These are phyloP conservation scores for Dipodomys merriami DNA, from an alignment of 2,113 vertebrate genomes.

Conservation along the genomic window DNA sequence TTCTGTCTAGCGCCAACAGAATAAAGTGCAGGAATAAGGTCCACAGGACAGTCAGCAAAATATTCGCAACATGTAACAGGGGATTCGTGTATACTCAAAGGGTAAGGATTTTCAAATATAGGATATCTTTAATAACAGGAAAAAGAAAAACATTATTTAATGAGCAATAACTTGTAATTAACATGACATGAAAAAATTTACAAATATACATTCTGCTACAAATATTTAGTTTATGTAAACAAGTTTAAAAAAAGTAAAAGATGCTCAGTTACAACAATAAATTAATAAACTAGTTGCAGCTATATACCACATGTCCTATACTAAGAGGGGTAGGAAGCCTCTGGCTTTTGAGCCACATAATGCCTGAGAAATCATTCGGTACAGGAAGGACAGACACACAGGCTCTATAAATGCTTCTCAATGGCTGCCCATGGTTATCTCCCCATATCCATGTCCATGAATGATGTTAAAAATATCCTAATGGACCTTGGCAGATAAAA, in stretches of 20 bases:
- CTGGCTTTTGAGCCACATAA: too few species aligned
- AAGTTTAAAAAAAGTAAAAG: not conserved
- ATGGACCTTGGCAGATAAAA: too few species aligned
- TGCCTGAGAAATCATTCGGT: too few species aligned
- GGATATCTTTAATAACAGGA: slow-evolving; percentile 91
- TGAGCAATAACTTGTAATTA: not conserved
- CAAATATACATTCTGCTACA: not conserved
- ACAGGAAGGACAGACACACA: too few species aligned
- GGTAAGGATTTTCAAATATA: slow-evolving; percentile 99
- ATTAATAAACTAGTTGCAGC: not conserved
- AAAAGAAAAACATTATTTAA: slow-evolving; percentile 62
- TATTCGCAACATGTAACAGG: slow-evolving; percentile 99
- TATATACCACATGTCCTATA: not conserved
- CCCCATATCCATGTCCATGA: too few species aligned
- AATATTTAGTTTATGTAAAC: not conserved
- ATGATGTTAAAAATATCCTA: too few species aligned
- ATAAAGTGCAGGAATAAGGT: slow-evolving; percentile 99
- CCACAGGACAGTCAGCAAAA: slow-evolving; percentile 97
- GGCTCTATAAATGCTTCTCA: too few species aligned
- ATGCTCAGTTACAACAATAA: not conserved
- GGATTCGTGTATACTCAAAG: slow-evolving; percentile 98
- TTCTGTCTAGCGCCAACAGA: slow-evolving; percentile 98
- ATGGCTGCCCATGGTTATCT: too few species aligned
- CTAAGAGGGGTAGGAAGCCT: too few species aligned
- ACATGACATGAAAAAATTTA: slow-evolving; percentile 4